Evolutionary conservation across 2,888 invertebrate genomes (phyloP), one percentile per base, ranked within the genome.

Genomic region (Hylaea fasciaria): DNA sequence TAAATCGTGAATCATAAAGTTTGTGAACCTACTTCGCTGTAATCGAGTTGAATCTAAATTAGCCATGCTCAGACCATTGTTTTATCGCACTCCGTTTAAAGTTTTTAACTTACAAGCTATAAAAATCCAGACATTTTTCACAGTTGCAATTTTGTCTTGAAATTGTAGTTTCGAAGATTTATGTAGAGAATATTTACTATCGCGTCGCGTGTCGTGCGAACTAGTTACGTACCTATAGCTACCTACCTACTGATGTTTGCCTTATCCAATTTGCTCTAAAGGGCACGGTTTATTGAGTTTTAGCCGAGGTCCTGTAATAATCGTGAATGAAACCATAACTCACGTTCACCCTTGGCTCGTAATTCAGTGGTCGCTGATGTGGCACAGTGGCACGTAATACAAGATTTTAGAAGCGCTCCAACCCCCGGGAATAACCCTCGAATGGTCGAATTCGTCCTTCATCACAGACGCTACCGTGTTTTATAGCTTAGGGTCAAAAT

Each of bases 381-480:
- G 82, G 81, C 81, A 82, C 82, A 83, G 82, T 82, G 81, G 81
- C 81, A 83, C 82, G 84, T 87, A 82, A 83, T 81, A 81, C 78
- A 77, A 80, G 82, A 82, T 83, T 83, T 84, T 81, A 83, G 82
- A 76, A 75, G 80, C 78, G 65, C 73, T 66, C 64, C 62, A 75
- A 77, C 85, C 80, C 78, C 64, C 57, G 83, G 83, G 85, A 84
- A 80, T 78, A 81, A 81, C 81, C 83, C 82, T 77, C 76, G 79
- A 81, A 82, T 78, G 80, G 80, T 81, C 80, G 78, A 78, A 80
- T 82, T 77, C 78, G 82, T 80, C 86, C 85, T 83, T 82, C 85
- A 85, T 85, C 85, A 84, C 80, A 76, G 80, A 68, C 76, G 67
- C 72, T 72, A 73, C 69, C 75, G 77, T 82, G 78, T 82, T 87